Conservation (phyloP, 2,113 vertebrate genomes). For the Catagonus wagneri region DNA sequence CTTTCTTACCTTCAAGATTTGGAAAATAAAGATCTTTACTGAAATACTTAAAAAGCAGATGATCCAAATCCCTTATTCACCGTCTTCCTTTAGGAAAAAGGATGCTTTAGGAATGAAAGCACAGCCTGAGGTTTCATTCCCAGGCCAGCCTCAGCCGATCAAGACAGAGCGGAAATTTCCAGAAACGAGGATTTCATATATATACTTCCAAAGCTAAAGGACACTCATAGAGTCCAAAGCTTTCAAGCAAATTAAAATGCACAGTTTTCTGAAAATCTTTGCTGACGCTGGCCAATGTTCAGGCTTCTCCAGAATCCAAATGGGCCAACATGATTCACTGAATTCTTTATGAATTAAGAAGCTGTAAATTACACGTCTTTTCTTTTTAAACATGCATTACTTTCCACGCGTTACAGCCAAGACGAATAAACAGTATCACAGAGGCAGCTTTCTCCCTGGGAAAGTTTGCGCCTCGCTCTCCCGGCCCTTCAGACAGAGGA, state of each 20-base stretch:
- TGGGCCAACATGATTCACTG: slow-evolving; percentile 74
- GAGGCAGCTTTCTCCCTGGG: slow-evolving; percentile 48
- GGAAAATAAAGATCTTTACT: slow-evolving; percentile 71
- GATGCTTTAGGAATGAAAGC: slow-evolving; percentile 57
- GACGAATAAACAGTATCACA: slow-evolving; percentile 13
- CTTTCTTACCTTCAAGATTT: neutral
- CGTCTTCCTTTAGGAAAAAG: slow-evolving; percentile 58
- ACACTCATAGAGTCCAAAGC: slow-evolving; percentile 34
- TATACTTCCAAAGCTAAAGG: slow-evolving; percentile 60
- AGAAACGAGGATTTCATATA: slow-evolving; percentile 48
- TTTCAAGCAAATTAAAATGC: slow-evolving; percentile 54
- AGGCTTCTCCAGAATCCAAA: slow-evolving; percentile 64
- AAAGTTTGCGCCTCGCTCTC: neutral
- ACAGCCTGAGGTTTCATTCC: slow-evolving; percentile 68
- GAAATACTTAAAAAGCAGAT: slow-evolving; percentile 69
- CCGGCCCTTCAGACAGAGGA: neutral
- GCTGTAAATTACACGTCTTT: slow-evolving; percentile 74
- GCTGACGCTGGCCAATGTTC: slow-evolving; percentile 54
- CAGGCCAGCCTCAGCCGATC: slow-evolving; percentile 63
- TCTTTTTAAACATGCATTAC: slow-evolving; percentile 64
- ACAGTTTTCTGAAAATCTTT: slow-evolving; percentile 53
- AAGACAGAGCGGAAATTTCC: slow-evolving; percentile 70
- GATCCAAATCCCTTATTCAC: slow-evolving; percentile 45
- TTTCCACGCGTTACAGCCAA: slow-evolving; percentile 72
- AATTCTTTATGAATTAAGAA: slow-evolving; percentile 78